These are phyloP conservation scores for Liposcelis brunnea DNA, from an alignment of 2,888 invertebrate genomes.

Conservation along the genomic window DNA sequence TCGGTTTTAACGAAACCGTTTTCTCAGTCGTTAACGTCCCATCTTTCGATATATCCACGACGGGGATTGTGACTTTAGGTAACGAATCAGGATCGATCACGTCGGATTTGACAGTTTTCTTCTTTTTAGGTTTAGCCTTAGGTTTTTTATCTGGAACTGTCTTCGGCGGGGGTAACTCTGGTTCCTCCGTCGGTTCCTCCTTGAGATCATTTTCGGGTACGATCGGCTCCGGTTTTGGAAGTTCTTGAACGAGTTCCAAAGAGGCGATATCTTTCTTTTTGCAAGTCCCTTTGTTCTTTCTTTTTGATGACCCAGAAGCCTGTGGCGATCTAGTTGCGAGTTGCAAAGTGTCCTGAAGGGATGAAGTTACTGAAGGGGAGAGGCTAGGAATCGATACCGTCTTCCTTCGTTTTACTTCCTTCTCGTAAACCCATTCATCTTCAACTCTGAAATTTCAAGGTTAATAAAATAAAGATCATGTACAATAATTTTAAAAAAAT, in stretches of 20 bases:
- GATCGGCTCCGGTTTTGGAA: no score
- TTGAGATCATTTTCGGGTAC: no score
- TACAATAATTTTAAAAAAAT: neutral
- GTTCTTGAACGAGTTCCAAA: no score
- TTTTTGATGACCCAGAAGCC: no score
- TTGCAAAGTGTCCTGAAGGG: neutral
- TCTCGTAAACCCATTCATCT: conserved; percentile 70
- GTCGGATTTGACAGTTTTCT: neutral
- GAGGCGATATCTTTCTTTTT: no score
- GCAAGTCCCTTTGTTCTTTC: no score
- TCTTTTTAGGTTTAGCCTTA: no score
- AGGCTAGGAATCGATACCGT: conserved; percentile 22
- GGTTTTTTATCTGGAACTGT: no score
- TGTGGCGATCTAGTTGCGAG: neutral
- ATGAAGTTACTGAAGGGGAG: neutral
- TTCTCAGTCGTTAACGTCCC: no score
- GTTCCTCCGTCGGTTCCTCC: no score
- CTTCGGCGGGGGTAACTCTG: no score
- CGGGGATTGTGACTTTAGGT: neutral
- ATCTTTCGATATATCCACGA: conserved; percentile 1
- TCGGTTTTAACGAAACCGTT: no score
- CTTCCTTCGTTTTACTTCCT: conserved; percentile 27
- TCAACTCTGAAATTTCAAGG: conserved; percentile 44
- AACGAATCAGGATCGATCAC: conserved; percentile 3
- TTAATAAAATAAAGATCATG: conserved; percentile 21